A percentile compares a stretch with the other conserved stretches of the same genome.
phyloP scores from a whole-genome alignment of 2,888 invertebrate species.

The Hesperia comma region DNA sequence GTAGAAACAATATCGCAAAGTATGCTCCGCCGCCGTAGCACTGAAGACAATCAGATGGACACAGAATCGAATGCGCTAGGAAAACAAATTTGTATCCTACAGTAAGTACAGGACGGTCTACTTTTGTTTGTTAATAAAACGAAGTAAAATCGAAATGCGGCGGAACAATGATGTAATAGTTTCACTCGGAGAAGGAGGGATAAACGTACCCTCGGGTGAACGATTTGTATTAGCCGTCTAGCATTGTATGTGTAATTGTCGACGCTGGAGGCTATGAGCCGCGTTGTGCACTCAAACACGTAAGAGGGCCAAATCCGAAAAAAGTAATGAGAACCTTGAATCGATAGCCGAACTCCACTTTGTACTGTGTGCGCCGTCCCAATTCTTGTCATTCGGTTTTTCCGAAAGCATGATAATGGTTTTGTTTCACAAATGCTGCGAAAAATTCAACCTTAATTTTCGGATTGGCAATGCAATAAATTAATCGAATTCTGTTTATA shows the following conservation, averaged over 20 bases:
- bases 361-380: slow-evolving; percentile 30
- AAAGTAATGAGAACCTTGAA: slow-evolving; percentile 61
- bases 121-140: slow-evolving; percentile 48
- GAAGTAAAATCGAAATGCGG: slow-evolving; percentile 56
- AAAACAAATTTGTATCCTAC: slow-evolving; percentile 52
- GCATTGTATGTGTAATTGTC: slow-evolving; percentile 80
- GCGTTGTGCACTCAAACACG: slow-evolving; percentile 68
- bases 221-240: slow-evolving; percentile 83
- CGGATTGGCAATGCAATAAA: slow-evolving; percentile 4
- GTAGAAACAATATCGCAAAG: slow-evolving; percentile 53
- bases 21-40: slow-evolving; percentile 38
- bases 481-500: slow-evolving; percentile 5
- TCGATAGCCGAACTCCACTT: slow-evolving; percentile 50
- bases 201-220: slow-evolving; percentile 77
- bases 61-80: slow-evolving; percentile 39
- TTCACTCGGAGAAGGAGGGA: slow-evolving; percentile 62
- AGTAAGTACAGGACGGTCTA: slow-evolving; percentile 49
- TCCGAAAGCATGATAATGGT: slow-evolving; percentile 30
- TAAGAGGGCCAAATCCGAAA: slow-evolving; percentile 66
- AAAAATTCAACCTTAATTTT: slow-evolving; percentile 23
- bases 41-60: slow-evolving; percentile 32
- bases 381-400: slow-evolving; percentile 32
- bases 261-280: slow-evolving; percentile 67
- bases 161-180: slow-evolving; percentile 72
- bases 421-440: slow-evolving; percentile 24